Evolutionary conservation across 2,888 invertebrate genomes (phyloP), one percentile per base, ranked within the genome.

Genomic region (Deilephila elpenor): DNA sequence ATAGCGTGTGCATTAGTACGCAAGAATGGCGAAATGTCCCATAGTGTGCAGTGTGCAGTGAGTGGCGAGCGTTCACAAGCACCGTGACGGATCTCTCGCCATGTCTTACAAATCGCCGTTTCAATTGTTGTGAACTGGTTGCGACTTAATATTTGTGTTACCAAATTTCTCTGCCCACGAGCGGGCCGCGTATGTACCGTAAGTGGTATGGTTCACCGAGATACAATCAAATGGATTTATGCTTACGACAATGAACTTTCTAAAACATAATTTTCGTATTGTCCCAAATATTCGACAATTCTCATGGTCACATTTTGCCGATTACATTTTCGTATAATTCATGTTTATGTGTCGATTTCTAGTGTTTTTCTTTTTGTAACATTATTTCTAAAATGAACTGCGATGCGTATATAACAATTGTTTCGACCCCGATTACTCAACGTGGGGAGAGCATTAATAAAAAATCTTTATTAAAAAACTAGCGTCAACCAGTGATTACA

Each of bases 91-190:
- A 89, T 88, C 83, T 87, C 86, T 88, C 87, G 84, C 88, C 84
- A 83, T 87, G 84, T 86, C 86, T 86, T 83, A 86, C 84, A 86
- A 88, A 88, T 89, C 84, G 85, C 85, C 85, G 85, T 88, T 89
- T 87, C 90, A 89, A 90, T 88, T 88, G 86, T 86, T 86, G 86
- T 86, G 85, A 85, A 87, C 88, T 88, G 87, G 86, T 88, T 86
- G 85, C 86, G 84, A 85, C 85, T 88, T 88, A 86, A 88, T 89
- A 89, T 88, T 88, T 88, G 86, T 89, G 88, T 88, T 89, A 89
- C 89, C 87, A 87, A 91, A 90, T 91, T 89, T 91, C 89, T 88
- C 91, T 89, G 86, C 89, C 90, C 89, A 91, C 91, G 86, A 82
- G 76, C 73, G 78, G 79, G 82, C 82, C 80, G 77, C 81, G 86